phyloP scores from a whole-genome alignment of 1,140 invertebrate genomes.

The Drosophila saltans region DNA sequence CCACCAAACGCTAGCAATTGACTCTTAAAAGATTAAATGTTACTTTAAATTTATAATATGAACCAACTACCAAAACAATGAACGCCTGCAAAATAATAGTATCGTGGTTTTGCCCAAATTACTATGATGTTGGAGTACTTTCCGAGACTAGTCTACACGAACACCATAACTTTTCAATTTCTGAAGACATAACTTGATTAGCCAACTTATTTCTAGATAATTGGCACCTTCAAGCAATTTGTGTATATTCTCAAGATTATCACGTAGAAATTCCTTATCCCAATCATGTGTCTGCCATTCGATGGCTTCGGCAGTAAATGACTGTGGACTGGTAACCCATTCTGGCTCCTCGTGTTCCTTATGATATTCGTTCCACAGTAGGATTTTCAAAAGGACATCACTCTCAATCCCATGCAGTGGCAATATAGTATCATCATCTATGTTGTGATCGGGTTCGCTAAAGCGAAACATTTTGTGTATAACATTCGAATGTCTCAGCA shows the following conservation, averaged over 20 bases:
- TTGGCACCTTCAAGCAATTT: conserved; percentile 26
- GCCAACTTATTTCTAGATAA: conserved; percentile 34
- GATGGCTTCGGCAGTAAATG: neutral
- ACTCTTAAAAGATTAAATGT: no score
- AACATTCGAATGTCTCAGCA: no score
- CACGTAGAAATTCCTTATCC: conserved; percentile 41
- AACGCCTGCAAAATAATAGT: no score
- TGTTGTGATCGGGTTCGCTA: no score
- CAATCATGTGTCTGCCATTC: conserved; percentile 26
- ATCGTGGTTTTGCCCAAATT: no score
- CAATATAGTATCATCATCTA: no score
- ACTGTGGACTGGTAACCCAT: conserved; percentile 12
- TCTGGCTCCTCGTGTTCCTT: conserved; percentile 23
- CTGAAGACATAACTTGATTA: conserved; percentile 27
- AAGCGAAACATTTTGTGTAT: no score
- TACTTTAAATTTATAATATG: no score
- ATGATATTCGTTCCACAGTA: conserved; percentile 42
- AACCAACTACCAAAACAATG: no score
- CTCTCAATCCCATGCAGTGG: conserved; percentile 23
- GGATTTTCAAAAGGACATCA: conserved; percentile 29
- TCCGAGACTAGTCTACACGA: no score
- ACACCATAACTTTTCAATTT: neutral
- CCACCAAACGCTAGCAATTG: no score
- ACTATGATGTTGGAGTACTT: no score
- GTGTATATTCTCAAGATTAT: conserved; percentile 4